Evolutionary conservation across 1,140 invertebrate genomes (phyloP), one percentile per base, ranked within the genome.

Genomic region (Heliconius melpomene): DNA sequence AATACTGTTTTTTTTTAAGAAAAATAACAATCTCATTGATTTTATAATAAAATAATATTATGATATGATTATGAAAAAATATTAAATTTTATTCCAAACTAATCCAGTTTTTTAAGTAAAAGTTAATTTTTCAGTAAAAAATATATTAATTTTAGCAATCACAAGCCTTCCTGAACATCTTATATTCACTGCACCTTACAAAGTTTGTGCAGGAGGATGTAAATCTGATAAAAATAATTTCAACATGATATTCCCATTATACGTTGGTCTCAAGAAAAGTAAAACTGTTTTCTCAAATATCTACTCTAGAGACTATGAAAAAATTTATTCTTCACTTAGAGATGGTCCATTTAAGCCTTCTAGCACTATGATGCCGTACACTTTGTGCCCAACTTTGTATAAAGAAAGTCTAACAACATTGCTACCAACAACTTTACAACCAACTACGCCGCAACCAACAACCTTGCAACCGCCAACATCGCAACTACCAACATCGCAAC

Each of bases 161-260:
- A 88, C 81, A 32, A 66, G 79, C 23, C 84, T 29, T 52, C 86
- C 88, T 3, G 84, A 81, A 75, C 57, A 84, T 38, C 79, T 93
- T 36, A 74, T 88, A 40, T 93, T 93, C 77, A 93, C 90, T 29
- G 90, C 91, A 46, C 91, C 91, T 16, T 91, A 87, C 83, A 87
- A 79, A 77, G 72, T 93, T 66, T 93, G 91, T 77, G 81, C 84
- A 11, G 88, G 87, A 79, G 81, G 78, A 32, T 91, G 89, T 78
- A 84, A 84, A 9, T 72, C 52, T 16, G 81, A 57, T 18, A n/a
- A 29, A 20, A 36, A 76, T 7, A 87, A 87, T 36, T 86, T 86
- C 40, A 52, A 71, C 13, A 84, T 92, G 77, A 32, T 74, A 50
- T 93, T 93, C 72, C 91, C 91, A 26, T 57, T 93, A 5, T 87